Percentiles rank a stretch among this genome's conserved stretches.
Evolutionary conservation across 2,113 vertebrate species (phyloP).

Genomic region (Camelus dromedarius): DNA sequence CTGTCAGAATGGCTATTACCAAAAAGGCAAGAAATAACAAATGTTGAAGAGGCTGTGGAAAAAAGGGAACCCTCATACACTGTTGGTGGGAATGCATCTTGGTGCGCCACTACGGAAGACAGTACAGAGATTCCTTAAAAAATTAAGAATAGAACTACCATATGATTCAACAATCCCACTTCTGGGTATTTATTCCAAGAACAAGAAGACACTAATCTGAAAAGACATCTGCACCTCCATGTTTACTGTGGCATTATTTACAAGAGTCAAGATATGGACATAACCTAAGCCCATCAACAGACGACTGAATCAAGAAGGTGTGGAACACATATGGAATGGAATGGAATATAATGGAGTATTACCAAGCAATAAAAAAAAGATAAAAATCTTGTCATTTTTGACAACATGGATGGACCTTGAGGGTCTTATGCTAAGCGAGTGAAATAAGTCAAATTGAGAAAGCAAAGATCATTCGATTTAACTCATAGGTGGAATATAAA

Average conservation of each 20-base stretch:
- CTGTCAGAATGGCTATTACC: background rate
- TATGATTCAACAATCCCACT: background rate
- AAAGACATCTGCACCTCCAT: too few species aligned
- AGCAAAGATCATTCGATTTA: background rate
- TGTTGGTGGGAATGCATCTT: background rate
- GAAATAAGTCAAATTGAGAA: background rate
- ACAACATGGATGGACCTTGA: background rate
- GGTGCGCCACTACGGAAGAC: background rate
- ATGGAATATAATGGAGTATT: background rate
- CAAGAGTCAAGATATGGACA: too few species aligned
- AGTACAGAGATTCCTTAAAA: background rate
- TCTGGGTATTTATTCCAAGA: background rate
- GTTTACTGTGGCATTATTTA: too few species aligned
- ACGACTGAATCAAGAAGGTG: too few species aligned
- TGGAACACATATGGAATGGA: background rate
- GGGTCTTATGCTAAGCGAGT: background rate
- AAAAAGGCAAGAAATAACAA: background rate
- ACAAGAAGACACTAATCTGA: background rate
- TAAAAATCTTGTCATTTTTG: background rate
- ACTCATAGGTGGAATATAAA: background rate
- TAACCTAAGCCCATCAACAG: too few species aligned
- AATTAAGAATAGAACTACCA: background rate
- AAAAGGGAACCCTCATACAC: background rate
- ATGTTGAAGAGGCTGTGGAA: background rate
- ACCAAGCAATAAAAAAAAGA: background rate